Evolutionary conservation across 2,888 invertebrate genomes (phyloP), one percentile per base, ranked within the genome.

Genomic region (Dasypogon diadema): DNA sequence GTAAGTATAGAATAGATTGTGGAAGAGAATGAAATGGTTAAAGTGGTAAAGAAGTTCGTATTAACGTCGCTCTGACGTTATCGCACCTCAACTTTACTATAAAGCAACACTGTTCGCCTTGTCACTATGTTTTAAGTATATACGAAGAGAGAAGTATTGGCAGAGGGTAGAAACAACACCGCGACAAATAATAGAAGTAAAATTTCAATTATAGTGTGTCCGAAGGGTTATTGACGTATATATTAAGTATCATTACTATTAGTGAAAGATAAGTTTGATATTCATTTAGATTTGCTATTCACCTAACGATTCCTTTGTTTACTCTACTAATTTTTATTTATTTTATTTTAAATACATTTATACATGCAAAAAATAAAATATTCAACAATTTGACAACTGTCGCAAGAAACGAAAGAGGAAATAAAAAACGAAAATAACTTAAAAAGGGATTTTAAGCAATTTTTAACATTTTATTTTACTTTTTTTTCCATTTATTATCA

Each of bases 301-400:
- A 56, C 56, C 73, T 73, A 56, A 56, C 24, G 18, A 60, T 60
- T 18, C 16, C 37, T 48, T 68, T 48, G 14, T 48, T 48, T 22
- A 46, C 46, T 74, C 60, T 60, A 48, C 46, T 74, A 51, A 48
- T n/a, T 18, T 60, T 58, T 77, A 76, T 70, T 75, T 22, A 63
- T 65, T 74, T 30, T 37, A 63, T 63, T 70, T 48, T 78, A 79
- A 78, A 79, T 78, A 80, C 78, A 78, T 79, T 79, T 79, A 78
- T 79, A 79, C 79, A 80, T 80, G 79, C 79, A 79, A 74, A 68
- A 76, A 75, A 68, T 68, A 73, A 78, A 77, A 77, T 75, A 77
- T 77, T 70, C 79, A 78, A 75, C 78, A 77, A 78, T 78, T 65
- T 60, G 60, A 60, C 60, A 60, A 60, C 60, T 18, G 6, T 42